Base-by-base conservation (phyloP, 2,888 invertebrate species). In the Trissoscelio sp. region DNA sequence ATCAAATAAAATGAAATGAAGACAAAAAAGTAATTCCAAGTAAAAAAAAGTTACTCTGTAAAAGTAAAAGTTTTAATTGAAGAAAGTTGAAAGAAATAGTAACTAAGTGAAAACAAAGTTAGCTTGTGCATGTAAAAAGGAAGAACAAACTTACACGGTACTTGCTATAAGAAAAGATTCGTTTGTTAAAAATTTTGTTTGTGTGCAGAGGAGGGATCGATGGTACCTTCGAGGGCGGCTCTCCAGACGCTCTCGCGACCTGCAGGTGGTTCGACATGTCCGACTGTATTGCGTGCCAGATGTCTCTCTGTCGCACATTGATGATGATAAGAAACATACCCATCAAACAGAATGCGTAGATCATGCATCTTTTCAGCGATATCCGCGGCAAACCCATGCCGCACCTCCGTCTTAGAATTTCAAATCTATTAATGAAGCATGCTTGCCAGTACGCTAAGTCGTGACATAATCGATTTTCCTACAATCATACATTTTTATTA, bases 321-420 rank as follows among this genome's bases (percentile, higher is more conserved):
- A 93, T 91, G 83, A 93, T 92, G 85, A 93, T 92, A 86, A 93
- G 91, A 69, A 93, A 87, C 86, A 92, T 89, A 58, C 93, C 92
- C 72, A 92, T 93, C 85, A 93, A 91, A 86, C 92, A 92, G 84
- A 93, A 89, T 79, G 92, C 92, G 87, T 93, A 92, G 86, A 93
- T 92, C 90, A 93, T 93, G 88, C 93, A 93, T 89, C 93, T 92
- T 85, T 93, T 93, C 81, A 93, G 88, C 78, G 94, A 93, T 85
- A 94, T 91, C 89, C 94, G 93, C 85, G 92, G 93, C 88, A 93
- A 92, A 91, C 92, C 92, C 93, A 93, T 93, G 85, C 89, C 89
- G 88, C 73, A 60, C 62, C n/a, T n/a, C n/a, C 53, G 78, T 55
- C 72, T 75, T 81, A 34, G 58, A 12, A 57, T 75, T 46, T 60